phyloP scores from a whole-genome alignment of 2,888 invertebrate genomes.

The Idaea dimidiata region DNA sequence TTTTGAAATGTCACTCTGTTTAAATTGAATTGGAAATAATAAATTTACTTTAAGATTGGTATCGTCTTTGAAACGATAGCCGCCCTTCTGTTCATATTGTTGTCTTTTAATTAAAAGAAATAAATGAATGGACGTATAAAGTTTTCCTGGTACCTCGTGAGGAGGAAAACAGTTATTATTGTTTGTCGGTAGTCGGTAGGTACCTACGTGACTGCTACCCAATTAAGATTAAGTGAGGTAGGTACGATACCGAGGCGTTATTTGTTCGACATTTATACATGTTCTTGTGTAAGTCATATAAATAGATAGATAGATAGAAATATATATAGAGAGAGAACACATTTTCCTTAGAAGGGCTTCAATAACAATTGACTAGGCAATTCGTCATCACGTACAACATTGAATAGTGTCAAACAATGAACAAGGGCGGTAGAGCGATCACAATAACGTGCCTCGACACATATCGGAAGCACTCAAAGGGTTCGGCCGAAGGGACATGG shows the following conservation, averaged over 20 bases:
- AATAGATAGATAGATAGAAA: too few species aligned
- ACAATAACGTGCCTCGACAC: conserved; percentile 8
- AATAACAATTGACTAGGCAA: background rate
- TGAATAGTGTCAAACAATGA: conserved; percentile 4
- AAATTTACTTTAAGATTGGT: background rate
- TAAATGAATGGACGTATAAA: background rate
- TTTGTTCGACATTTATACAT: background rate
- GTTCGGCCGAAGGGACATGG: conserved; percentile 14
- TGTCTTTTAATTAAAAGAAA: conserved; percentile 1
- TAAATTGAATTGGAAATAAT: background rate
- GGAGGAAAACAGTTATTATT: background rate
- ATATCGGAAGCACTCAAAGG: conserved; percentile 17
- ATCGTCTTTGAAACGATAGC: background rate
- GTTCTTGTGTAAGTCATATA: background rate
- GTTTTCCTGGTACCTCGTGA: background rate
- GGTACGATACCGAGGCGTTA: background rate
- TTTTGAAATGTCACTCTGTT: background rate
- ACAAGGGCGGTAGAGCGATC: conserved; percentile 1
- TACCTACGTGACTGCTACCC: background rate
- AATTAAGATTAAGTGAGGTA: background rate
- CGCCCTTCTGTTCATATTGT: background rate
- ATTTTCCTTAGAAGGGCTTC: conserved; percentile 1
- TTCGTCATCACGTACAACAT: background rate
- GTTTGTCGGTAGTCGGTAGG: background rate
- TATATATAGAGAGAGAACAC: background rate